Evolutionary conservation across 2,113 vertebrate species (phyloP), one percentile per base, ranked within the genome.

Genomic region (Serilophus lunatus): DNA sequence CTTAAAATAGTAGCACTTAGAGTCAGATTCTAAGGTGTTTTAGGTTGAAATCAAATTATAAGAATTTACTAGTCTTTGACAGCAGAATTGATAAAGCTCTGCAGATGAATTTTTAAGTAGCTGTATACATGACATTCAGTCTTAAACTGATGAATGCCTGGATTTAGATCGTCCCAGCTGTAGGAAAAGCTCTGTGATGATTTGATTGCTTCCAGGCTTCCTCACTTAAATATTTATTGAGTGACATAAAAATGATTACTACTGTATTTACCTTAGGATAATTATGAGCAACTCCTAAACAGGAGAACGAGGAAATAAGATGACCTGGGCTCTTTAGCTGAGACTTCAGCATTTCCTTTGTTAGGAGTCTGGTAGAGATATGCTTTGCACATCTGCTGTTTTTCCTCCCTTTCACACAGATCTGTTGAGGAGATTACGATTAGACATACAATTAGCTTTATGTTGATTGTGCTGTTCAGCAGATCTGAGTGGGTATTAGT

Each of bases 41-140:
- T 77, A 88, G 79, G 44, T 92, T 94, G 91, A 97, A 97, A 92
- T 95, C 95, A 96, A 93, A 90, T 96, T 85, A 95, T 82, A 96
- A 91, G 90, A 96, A 95, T 97, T 90, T 95, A 93, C 95, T 96
- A 79, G 71, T 89, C 97, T 96, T 97, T 97, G 97, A 97, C 97
- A 97, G 96, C 84, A 88, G 92, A 91, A 95, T 69, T 72, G 95
- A 94, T 97, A 94, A 96, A 94, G 42, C 92, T 77, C 81, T 85
- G 93, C 83, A 96, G 91, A 91, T 97, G 83, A 92, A 90, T 85
- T 96, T 96, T 94, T 91, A 95, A 97, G 95, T 96, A 95, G 88
- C 86, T 95, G 28, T 86, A 64, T 92, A 97, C 86, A 94, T 90
- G 87, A 88, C 40, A 53, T 81, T 60, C 38, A 80, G 54, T 64